A percentile compares a stretch with the other conserved stretches of the same genome.
Evolutionary conservation across 1,140 invertebrate species (phyloP).

Genomic region (Bombus waltoni): DNA sequence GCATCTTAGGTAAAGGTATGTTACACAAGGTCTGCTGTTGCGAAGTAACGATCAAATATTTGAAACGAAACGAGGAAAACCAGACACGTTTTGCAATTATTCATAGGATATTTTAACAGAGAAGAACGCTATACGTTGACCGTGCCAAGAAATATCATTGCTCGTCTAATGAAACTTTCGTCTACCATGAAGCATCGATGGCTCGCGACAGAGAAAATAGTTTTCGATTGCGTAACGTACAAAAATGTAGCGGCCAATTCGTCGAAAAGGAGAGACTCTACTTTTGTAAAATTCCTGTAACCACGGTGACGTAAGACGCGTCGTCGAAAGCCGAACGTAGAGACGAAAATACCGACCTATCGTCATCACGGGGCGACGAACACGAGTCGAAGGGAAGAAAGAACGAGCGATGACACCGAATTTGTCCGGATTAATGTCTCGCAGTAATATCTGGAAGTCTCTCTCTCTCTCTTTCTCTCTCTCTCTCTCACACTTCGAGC

Average conservation of each 20-base stretch:
- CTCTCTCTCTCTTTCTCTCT: slow-evolving; percentile 15
- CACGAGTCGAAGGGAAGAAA: slow-evolving; percentile 60
- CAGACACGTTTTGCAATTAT: too few relatives aligned
- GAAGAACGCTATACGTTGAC: too few relatives aligned
- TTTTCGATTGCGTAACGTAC: neutral
- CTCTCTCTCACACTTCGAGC: slow-evolving; percentile 6
- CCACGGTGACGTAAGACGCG: slow-evolving; percentile 70
- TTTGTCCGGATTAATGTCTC: slow-evolving; percentile 72
- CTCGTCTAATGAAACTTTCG: neutral
- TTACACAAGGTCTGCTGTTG: too few relatives aligned
- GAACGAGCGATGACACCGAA: slow-evolving; percentile 53
- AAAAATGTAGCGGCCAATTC: neutral
- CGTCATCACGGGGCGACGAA: slow-evolving; percentile 40
- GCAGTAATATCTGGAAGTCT: slow-evolving; percentile 29
- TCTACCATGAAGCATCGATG: neutral
- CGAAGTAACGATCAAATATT: too few relatives aligned
- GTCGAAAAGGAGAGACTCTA: neutral
- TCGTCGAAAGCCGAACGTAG: slow-evolving; percentile 40
- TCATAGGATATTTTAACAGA: too few relatives aligned
- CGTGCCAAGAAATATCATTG: neutral
- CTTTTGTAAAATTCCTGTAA: slow-evolving; percentile 68
- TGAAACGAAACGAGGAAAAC: too few relatives aligned
- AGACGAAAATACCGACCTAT: slow-evolving; percentile 71
- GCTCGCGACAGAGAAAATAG: neutral
- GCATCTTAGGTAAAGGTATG: too few relatives aligned